Conservation (phyloP, 2,113 vertebrate species). For the Calidris pygmaea region DNA sequence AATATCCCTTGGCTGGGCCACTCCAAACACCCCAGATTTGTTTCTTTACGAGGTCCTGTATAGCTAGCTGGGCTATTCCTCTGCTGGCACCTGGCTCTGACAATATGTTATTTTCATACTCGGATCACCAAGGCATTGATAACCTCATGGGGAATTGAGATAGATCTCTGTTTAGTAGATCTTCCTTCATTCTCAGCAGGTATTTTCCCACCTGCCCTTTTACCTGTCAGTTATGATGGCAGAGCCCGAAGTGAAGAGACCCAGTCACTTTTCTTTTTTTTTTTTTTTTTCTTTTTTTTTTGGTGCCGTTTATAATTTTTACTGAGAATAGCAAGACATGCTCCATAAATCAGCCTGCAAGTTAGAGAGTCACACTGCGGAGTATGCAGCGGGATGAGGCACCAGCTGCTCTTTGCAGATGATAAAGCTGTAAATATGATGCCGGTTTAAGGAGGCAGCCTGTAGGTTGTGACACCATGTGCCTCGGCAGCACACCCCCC, state of each 20-base stretch:
- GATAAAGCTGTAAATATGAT: slow-evolving; percentile 29
- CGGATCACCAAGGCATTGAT: not conserved
- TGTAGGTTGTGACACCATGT: not conserved
- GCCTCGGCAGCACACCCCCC: not conserved
- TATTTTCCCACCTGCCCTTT: slow-evolving; percentile 31
- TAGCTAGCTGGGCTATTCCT: not conserved
- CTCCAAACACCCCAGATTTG: not conserved
- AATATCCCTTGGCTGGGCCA: not conserved
- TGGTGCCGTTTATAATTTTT: slow-evolving; percentile 20
- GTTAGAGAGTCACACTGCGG: not conserved
- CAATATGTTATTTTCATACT: slow-evolving; percentile 8
- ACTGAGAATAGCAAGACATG: not conserved
- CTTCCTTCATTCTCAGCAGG: slow-evolving; percentile 34
- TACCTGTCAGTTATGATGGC: not conserved
- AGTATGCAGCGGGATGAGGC: not conserved
- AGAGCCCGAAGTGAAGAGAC: not conserved
- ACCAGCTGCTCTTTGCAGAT: slow-evolving; percentile 43
- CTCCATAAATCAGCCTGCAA: slow-evolving; percentile 60
- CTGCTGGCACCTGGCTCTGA: not conserved
- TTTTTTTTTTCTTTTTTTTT: not conserved
- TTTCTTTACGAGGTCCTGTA: not conserved
- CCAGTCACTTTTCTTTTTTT: not conserved
- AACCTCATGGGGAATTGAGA: not conserved
- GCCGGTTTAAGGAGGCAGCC: not conserved
- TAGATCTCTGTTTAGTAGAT: slow-evolving; percentile 20